phyloP scores from a whole-genome alignment of 2,888 invertebrate genomes.

The Melikaiella ostensackeni region DNA sequence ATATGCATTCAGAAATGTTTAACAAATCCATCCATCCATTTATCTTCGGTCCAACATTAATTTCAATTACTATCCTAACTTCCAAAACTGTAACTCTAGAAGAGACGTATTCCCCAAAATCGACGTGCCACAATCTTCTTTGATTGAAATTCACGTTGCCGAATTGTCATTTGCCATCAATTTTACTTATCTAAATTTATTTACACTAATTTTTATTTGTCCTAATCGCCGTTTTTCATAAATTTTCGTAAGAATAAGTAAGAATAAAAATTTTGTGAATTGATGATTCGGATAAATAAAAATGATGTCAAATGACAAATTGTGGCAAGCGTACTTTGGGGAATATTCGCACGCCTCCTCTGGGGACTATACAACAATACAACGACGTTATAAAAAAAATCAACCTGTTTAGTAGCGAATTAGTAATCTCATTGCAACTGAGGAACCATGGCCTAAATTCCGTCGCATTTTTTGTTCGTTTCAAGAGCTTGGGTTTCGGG shows the following conservation, averaged over 20 bases:
- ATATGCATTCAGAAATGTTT: slow-evolving; percentile 26
- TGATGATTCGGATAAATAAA: not conserved
- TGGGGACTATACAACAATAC: slow-evolving; percentile 19
- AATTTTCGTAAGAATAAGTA: not conserved
- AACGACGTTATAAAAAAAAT: slow-evolving; percentile 35
- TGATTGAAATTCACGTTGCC: not conserved
- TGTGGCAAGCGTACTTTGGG: not conserved
- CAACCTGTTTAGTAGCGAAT: slow-evolving; percentile 23
- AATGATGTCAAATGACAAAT: not conserved
- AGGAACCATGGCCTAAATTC: slow-evolving; percentile 14
- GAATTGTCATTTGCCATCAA: not conserved
- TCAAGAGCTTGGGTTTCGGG: slow-evolving; percentile 19
- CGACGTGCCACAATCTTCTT: not conserved
- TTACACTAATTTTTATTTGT: not conserved
- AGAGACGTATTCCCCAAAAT: not conserved
- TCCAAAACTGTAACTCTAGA: slow-evolving; percentile 9
- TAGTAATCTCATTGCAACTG: slow-evolving; percentile 35
- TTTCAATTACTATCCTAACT: slow-evolving; percentile 5
- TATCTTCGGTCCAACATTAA: slow-evolving; percentile 32
- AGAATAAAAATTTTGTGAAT: not conserved
- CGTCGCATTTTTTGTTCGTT: slow-evolving; percentile 3
- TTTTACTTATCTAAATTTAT: not conserved
- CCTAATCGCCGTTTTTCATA: not conserved
- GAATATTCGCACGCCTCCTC: not conserved
- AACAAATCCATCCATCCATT: slow-evolving; percentile 28